These are phyloP conservation scores for Fistularia commersonii DNA, from an alignment of 2,797 vertebrate species.

Conservation along the genomic window DNA sequence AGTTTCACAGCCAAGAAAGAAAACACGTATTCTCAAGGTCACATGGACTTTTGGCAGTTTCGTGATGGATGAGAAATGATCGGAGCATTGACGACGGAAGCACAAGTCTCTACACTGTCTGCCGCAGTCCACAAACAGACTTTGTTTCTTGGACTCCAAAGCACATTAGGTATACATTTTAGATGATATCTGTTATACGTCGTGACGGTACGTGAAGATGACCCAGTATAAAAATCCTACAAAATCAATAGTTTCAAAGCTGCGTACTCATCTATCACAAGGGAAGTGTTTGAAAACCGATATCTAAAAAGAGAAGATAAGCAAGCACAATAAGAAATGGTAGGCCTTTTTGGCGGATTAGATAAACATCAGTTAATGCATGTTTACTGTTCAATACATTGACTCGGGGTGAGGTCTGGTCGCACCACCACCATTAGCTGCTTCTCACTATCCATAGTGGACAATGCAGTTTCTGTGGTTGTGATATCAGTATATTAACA, in stretches of 20 bases:
- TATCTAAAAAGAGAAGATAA: slow-evolving; percentile 48
- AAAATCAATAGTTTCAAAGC: slow-evolving; percentile 62
- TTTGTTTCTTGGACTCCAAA: background rate
- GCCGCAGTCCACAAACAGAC: no score
- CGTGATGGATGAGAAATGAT: slow-evolving; percentile 9
- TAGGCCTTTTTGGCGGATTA: slow-evolving; percentile 24
- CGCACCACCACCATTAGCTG: no score
- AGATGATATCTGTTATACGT: slow-evolving; percentile 9
- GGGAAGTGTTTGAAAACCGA: slow-evolving; percentile 39
- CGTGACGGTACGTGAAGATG: slow-evolving; percentile 18
- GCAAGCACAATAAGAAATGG: slow-evolving; percentile 46
- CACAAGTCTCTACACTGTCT: background rate
- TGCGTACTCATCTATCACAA: slow-evolving; percentile 40
- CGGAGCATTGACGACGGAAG: background rate
- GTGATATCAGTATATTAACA: no score
- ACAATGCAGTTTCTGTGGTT: no score
- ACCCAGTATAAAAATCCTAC: slow-evolving; percentile 68
- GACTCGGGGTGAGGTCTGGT: no score
- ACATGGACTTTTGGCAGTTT: slow-evolving; percentile 9
- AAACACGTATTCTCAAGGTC: slow-evolving; percentile 15
- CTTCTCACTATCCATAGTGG: slow-evolving; percentile 4
- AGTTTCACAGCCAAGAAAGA: slow-evolving; percentile 12
- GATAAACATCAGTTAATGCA: slow-evolving; percentile 20
- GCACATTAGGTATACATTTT: slow-evolving; percentile 3
- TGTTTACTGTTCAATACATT: background rate